phyloP scores from a whole-genome alignment of 2,797 vertebrate species.

The Glossophaga mutica region DNA sequence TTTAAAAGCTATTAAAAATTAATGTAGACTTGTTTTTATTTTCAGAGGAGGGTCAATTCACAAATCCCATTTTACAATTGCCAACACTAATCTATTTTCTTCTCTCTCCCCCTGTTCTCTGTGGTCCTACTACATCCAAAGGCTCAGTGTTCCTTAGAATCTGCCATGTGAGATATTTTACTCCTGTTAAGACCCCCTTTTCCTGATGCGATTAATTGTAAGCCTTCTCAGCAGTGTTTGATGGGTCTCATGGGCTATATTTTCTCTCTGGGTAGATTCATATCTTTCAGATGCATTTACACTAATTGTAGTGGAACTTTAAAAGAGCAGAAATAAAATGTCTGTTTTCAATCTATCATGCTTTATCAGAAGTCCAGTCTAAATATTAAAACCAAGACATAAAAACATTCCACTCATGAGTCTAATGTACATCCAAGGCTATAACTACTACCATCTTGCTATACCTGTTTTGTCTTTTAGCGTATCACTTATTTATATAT shows the following conservation, averaged over 20 bases:
- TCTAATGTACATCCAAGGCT: not conserved
- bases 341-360: not conserved
- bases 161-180: not conserved
- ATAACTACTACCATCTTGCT: not conserved
- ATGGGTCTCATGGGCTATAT: not conserved
- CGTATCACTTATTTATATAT: not conserved
- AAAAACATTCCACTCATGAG: not conserved
- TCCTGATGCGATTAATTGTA: not conserved
- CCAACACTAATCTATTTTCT: not conserved
- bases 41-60: not conserved
- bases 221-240: not conserved
- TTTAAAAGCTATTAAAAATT: not conserved
- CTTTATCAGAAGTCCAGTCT: not conserved
- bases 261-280: not conserved
- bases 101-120: not conserved
- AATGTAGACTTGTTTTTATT: not conserved
- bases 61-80: not conserved
- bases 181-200: not conserved
- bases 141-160: not conserved
- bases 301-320: not conserved
- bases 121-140: not conserved
- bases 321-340: not conserved
- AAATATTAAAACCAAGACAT: not conserved
- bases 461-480: not conserved
- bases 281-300: not conserved